These are phyloP conservation scores for Macrophya annulata DNA, from an alignment of 2,888 invertebrate genomes.

Conservation along the genomic window DNA sequence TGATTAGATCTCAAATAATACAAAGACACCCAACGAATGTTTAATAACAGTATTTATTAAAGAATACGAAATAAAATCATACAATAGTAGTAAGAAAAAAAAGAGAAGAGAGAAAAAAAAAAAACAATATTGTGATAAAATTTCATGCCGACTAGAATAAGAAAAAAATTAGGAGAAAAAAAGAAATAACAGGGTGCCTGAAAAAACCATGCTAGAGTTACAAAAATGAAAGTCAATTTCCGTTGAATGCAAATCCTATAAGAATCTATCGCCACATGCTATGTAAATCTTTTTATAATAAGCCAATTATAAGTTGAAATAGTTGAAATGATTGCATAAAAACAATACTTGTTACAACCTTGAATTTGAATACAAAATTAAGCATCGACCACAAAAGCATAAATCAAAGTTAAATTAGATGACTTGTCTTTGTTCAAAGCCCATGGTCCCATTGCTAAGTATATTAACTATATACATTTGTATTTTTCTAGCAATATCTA, in stretches of 20 bases:
- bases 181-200: slow-evolving; percentile 17
- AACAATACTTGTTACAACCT: neutral
- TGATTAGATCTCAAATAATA: slow-evolving; percentile 42
- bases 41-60: slow-evolving; percentile 45
- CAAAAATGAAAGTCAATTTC: neutral
- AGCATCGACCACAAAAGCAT: neutral
- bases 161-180: neutral
- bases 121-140: slow-evolving; percentile 40
- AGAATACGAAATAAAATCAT: slow-evolving; percentile 41
- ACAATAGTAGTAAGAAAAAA: slow-evolving; percentile 34
- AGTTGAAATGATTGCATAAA: neutral
- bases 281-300: slow-evolving; percentile 5
- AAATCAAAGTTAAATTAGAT: neutral
- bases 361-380: neutral
- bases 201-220: slow-evolving; percentile 31
- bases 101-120: slow-evolving; percentile 30
- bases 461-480: neutral
- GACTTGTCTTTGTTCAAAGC: neutral
- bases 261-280: neutral
- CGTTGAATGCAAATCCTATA: neutral
- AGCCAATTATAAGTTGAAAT: neutral
- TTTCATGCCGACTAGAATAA: slow-evolving; percentile 35
- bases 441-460: no score
- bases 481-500: neutral
- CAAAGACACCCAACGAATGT: slow-evolving; percentile 48